Conservation (phyloP, 2,888 invertebrate genomes). For the Rhopalosiphum nymphaeae region DNA sequence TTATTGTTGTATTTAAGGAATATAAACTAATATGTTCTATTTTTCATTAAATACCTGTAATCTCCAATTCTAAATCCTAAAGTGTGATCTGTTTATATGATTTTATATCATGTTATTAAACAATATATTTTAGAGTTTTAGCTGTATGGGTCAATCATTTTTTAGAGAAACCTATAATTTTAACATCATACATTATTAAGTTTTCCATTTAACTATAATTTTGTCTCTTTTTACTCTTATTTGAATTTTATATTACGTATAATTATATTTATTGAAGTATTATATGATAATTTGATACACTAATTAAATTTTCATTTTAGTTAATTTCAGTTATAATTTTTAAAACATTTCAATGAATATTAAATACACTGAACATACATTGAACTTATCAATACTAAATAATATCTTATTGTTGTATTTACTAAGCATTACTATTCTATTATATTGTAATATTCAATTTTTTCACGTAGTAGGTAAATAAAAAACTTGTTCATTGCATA, state of each 20-base stretch:
- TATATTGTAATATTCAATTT: not conserved
- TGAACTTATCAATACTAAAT: not conserved
- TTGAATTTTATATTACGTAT: not conserved
- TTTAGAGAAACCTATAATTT: not conserved
- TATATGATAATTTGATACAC: not conserved
- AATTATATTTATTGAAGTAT: not conserved
- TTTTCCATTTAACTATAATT: not conserved
- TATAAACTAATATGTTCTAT: no score
- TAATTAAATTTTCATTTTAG: not conserved
- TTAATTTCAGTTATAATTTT: not conserved
- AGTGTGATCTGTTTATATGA: not conserved
- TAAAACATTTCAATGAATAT: not conserved
- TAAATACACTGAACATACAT: not conserved
- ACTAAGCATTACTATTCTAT: not conserved
- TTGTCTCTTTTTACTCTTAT: not conserved
- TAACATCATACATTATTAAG: not conserved
- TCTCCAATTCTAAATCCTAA: not conserved
- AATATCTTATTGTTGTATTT: not conserved
- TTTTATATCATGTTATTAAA: not conserved
- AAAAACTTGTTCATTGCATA: not conserved
- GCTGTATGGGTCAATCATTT: not conserved
- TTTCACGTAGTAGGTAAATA: no score
- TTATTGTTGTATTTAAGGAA: no score
- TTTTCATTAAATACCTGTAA: no score
- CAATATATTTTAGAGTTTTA: not conserved